Evolutionary conservation across 2,113 vertebrate species (phyloP).

Genomic region (Alethe castanea): DNA sequence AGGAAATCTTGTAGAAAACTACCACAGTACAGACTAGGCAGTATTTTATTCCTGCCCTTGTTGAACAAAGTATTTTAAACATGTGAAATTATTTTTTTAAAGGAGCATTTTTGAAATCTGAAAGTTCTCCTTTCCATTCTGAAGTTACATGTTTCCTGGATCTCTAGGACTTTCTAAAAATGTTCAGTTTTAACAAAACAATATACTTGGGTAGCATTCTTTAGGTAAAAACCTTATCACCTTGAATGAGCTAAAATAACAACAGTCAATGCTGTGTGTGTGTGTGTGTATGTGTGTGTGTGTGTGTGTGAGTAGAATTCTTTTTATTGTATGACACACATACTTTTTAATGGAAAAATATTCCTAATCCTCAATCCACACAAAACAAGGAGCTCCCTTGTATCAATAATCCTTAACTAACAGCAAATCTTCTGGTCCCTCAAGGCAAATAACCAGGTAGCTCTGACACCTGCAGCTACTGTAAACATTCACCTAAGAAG

Average conservation of each 20-base stretch:
- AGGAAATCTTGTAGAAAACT: neutral
- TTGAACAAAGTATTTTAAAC: neutral
- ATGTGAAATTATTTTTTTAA: neutral
- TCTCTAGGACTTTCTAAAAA: neutral
- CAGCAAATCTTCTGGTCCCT: neutral
- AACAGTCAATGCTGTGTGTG: neutral
- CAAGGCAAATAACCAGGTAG: neutral
- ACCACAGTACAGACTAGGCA: neutral
- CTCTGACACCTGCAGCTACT: conserved; percentile 4
- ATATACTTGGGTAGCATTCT: neutral
- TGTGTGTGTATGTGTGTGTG: too few relatives aligned
- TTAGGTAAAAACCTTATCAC: neutral
- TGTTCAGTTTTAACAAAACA: neutral
- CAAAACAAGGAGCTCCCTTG: neutral
- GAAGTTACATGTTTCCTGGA: neutral
- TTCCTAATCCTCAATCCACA: neutral
- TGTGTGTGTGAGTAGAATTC: neutral
- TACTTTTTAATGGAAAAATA: neutral
- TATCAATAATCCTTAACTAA: neutral
- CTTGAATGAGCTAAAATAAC: neutral
- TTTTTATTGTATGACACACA: neutral
- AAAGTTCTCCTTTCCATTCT: neutral
- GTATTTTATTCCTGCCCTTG: neutral
- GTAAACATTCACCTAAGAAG: neutral
- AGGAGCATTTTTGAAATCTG: neutral